Conservation (phyloP, 2,113 vertebrate species). For the Nothobranchius furzeri region DNA sequence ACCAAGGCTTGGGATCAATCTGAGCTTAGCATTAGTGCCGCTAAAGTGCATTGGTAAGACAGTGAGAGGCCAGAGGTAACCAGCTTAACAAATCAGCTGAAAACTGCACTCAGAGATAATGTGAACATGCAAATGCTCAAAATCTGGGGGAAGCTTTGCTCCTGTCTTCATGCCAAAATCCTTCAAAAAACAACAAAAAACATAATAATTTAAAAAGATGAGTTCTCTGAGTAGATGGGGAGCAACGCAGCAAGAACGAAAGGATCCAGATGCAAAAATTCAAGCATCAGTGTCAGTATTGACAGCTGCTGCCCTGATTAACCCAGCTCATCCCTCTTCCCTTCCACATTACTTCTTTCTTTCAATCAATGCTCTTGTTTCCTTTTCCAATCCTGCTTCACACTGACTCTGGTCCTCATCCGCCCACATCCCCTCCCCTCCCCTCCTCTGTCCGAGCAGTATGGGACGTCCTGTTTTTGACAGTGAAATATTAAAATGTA, state of each 20-base stretch:
- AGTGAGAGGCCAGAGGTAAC: slow-evolving; percentile 41
- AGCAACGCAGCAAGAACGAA: slow-evolving; percentile 3
- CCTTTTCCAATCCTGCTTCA: slow-evolving; percentile 26
- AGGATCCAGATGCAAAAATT: slow-evolving; percentile 41
- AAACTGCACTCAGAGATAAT: slow-evolving; percentile 40
- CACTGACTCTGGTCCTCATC: slow-evolving; percentile 22
- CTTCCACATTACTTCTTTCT: slow-evolving; percentile 33
- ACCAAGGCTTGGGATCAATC: slow-evolving; percentile 51
- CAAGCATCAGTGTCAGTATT: slow-evolving; percentile 50
- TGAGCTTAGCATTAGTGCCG: slow-evolving; percentile 55
- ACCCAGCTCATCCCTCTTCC: slow-evolving; percentile 57
- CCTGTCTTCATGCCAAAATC: neutral
- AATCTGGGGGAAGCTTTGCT: neutral
- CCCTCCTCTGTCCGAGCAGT: slow-evolving; percentile 53
- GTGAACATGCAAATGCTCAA: neutral
- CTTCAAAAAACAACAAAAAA: neutral
- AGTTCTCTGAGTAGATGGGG: neutral
- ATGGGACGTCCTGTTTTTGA: slow-evolving; percentile 52
- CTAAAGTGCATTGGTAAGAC: slow-evolving; percentile 35
- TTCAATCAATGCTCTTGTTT: slow-evolving; percentile 53
- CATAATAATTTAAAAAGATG: slow-evolving; percentile 16
- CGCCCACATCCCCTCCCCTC: neutral
- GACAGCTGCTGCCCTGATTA: slow-evolving; percentile 65
- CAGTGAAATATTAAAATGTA: slow-evolving; percentile 72
- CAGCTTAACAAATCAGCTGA: slow-evolving; percentile 62